These are phyloP conservation scores for Phytoseiulus persimilis DNA, from an alignment of 2,888 invertebrate species.

Conservation along the genomic window DNA sequence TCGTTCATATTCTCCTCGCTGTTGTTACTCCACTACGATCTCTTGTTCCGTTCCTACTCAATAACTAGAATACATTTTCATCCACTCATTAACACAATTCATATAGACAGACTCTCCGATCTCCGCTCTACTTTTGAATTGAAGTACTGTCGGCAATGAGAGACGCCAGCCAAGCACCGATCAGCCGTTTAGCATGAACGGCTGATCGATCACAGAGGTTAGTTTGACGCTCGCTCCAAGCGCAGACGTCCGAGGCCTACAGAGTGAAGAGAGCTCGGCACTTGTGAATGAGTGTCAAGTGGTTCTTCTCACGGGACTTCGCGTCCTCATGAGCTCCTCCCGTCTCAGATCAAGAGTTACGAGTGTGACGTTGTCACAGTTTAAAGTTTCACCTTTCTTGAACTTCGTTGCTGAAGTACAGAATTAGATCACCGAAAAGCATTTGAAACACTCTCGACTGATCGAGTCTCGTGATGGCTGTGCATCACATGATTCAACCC, in stretches of 20 bases:
- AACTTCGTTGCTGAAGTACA: not conserved
- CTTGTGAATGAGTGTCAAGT: not conserved
- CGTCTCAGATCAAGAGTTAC: conserved; percentile 36
- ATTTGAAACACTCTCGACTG: not conserved
- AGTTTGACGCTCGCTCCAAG: conserved; percentile 5
- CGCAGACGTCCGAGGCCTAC: conserved; percentile 5
- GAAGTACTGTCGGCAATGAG: not conserved
- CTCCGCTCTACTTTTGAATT: not conserved
- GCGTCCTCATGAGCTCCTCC: conserved; percentile 37
- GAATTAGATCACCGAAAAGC: not conserved
- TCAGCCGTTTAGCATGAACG: not conserved
- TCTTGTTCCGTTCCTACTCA: not conserved
- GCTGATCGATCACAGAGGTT: not conserved
- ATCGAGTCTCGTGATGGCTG: not conserved
- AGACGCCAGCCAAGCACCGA: not conserved
- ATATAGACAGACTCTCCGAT: not conserved
- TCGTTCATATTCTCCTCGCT: too few relatives aligned
- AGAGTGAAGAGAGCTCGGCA: not conserved
- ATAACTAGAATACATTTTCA: not conserved
- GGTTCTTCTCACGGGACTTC: not conserved
- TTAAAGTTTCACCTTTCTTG: not conserved
- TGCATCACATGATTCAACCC: not conserved
- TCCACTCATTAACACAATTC: not conserved
- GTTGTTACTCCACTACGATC: too few relatives aligned
- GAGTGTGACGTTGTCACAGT: conserved; percentile 16